Evolutionary conservation across 2,797 vertebrate species (phyloP).

Genomic region (Chelonia mydas): DNA sequence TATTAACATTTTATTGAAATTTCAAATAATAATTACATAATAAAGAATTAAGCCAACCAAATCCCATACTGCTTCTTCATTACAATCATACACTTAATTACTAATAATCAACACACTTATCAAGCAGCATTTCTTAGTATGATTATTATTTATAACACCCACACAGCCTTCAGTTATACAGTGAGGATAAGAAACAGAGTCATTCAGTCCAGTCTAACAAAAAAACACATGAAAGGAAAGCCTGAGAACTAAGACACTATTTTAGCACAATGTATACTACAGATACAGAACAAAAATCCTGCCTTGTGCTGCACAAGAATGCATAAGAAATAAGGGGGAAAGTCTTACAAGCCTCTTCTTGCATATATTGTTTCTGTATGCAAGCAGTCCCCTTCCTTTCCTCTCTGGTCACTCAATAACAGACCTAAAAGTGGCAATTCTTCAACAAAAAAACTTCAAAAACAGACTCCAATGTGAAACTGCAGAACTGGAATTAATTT

Average conservation of each 20-base stretch:
- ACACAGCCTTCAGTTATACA: neutral
- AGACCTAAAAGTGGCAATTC: too few relatives aligned
- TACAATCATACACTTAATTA: constrained; percentile 56
- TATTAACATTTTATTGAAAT: constrained; percentile 45
- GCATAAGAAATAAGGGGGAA: constrained; percentile 15
- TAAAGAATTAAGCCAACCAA: constrained; percentile 40
- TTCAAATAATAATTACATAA: constrained; percentile 51
- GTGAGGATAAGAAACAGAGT: neutral
- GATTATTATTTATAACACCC: constrained; percentile 21
- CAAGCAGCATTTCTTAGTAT: neutral
- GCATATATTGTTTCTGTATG: neutral
- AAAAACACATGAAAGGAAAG: neutral
- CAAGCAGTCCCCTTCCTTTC: neutral
- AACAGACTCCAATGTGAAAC: too few relatives aligned
- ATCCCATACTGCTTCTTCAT: constrained; percentile 18
- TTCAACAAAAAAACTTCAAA: too few relatives aligned
- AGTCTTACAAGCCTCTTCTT: neutral
- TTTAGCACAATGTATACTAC: neutral
- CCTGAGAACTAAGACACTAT: neutral
- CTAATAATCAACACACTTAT: constrained; percentile 31
- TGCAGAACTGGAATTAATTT: too few relatives aligned
- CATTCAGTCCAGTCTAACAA: neutral
- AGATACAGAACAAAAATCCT: neutral
- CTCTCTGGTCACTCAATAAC: too few relatives aligned
- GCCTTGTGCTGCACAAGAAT: neutral